Base-by-base conservation (phyloP, 1,140 invertebrate genomes). In the Lordiphosa clarofinis region DNA sequence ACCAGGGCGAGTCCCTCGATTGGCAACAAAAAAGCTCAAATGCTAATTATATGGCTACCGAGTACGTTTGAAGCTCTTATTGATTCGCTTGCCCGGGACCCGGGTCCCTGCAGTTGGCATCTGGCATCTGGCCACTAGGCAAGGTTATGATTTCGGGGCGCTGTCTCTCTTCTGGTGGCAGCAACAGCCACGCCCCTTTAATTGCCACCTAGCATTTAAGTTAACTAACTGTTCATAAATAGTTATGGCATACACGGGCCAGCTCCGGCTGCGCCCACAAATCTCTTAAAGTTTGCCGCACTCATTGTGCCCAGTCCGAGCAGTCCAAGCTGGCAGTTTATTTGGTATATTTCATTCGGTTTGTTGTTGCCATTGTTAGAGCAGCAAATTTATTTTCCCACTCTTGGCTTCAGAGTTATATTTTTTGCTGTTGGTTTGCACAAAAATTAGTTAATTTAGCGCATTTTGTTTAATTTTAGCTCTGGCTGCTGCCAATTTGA, bases 181-280 rank as follows among this genome's bases (percentile, higher is more conserved):
- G 50, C 58, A 33, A 40, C 69, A 50, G 56, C 69, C 78, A 67
- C 78, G 78, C 78, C 78, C 78, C 58, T 86, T 84, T 84, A 84
- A 84, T 84, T 84, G 78, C 78, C 73, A 84, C 73, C 78, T 84
- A 73, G 65, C 78, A 78, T 82, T 84, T 84, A 75, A 84, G 78
- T 78, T 84, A 84, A 84, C 79, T 84, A 84, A 84, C 78, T 84
- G 78, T 84, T 84, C 78, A 84, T 84, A 84, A 84, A 84, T 84
- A 84, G 78, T 84, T 86, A 84, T 84, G 79, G 78, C 79, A 84
- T 81, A 81, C 78, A 84, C 76, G 67, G 78, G 21, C 28, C 21
- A 56, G 15, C 21, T 46, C 24, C 15, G 50, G 66, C 76, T 84
- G 78, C 73, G 78, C 78, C 78, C 76, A 81, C 72, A 81, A 81